Conservation (phyloP, 2,888 invertebrate species). For the Chaitophorus viminalis region DNA sequence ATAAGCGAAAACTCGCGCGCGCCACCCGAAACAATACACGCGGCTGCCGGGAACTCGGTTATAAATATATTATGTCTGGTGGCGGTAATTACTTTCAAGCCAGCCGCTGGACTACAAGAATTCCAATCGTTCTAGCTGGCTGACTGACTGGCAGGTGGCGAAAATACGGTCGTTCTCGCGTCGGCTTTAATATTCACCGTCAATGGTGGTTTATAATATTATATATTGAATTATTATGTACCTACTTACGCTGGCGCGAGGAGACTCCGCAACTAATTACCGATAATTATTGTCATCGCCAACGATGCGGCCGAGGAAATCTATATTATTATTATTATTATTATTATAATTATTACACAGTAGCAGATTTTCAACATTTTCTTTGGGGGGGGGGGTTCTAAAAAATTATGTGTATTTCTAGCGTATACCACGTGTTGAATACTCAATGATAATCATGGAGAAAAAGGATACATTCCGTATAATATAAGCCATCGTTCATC, state of each 20-base stretch:
- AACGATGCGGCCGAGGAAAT: too few species aligned
- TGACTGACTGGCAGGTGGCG: neutral
- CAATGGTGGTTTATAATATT: slow-evolving; percentile 34
- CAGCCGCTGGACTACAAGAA: slow-evolving; percentile 28
- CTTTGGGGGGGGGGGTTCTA: too few species aligned
- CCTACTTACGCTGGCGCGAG: slow-evolving; percentile 4
- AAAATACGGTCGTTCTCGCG: neutral
- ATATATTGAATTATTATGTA: slow-evolving; percentile 47
- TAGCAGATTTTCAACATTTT: too few species aligned
- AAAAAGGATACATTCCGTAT: too few species aligned
- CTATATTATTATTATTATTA: too few species aligned
- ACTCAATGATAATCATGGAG: too few species aligned
- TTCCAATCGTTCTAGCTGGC: slow-evolving; percentile 36
- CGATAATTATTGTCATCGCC: slow-evolving; percentile 39
- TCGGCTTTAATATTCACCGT: slow-evolving; percentile 35
- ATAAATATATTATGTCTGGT: neutral
- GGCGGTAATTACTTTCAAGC: slow-evolving; percentile 26
- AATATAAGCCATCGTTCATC: too few species aligned
- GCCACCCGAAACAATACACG: neutral
- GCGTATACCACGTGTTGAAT: too few species aligned
- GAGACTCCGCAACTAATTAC: slow-evolving; percentile 44
- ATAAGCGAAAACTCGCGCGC: too few species aligned
- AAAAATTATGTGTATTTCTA: too few species aligned
- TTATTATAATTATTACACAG: too few species aligned
- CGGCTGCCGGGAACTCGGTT: neutral